A percentile compares a stretch with the other conserved stretches of the same genome.
phyloP scores from a whole-genome alignment of 1,140 invertebrate genomes.

The Harpegnathos saltator region DNA sequence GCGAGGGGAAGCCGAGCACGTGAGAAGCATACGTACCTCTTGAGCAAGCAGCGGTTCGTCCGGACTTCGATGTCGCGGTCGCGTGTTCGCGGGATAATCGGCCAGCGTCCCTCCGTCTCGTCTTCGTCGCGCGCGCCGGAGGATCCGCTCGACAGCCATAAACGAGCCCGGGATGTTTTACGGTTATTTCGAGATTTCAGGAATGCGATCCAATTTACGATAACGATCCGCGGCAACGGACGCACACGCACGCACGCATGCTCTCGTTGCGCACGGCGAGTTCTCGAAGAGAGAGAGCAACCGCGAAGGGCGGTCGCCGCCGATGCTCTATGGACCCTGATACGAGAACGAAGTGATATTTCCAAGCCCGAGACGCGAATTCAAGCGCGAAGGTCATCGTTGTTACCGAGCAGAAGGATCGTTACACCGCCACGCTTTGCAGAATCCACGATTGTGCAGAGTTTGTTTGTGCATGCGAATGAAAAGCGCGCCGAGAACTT shows the following conservation, averaged over 20 bases:
- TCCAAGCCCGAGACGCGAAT: constrained; percentile 1
- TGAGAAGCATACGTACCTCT: not conserved
- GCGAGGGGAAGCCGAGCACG: too few relatives aligned
- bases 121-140: not conserved
- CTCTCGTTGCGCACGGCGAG: not conserved
- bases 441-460: not conserved
- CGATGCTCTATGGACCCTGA: not conserved
- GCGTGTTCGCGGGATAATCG: not conserved
- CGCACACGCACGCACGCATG: not conserved
- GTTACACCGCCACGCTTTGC: too few relatives aligned
- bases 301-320: not conserved
- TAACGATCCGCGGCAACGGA: constrained; percentile 67
- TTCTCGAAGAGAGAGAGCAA: constrained; percentile 7
- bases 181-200: constrained; percentile 69
- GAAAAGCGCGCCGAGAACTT: not conserved
- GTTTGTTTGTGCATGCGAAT: not conserved
- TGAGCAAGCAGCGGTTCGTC: not conserved
- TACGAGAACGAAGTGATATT: constrained; percentile 23
- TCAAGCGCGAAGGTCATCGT: not conserved
- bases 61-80: not conserved
- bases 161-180: constrained; percentile 60
- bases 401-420: not conserved
- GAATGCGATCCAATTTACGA: constrained; percentile 79
- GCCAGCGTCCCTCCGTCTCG: not conserved
- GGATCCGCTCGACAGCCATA: not conserved